Conservation (phyloP, 2,888 invertebrate species). For the Rhingia rostrata region DNA sequence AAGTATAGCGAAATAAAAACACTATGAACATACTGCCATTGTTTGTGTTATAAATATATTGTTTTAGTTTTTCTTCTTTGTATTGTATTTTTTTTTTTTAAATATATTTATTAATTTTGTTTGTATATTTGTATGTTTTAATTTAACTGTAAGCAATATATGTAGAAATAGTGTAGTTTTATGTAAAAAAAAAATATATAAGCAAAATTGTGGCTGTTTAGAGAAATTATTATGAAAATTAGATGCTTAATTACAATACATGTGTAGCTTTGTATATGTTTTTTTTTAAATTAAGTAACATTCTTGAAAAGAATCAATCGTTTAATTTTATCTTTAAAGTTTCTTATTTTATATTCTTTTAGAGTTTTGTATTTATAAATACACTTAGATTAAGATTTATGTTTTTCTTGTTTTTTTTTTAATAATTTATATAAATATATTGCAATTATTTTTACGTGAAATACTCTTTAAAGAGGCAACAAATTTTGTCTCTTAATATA, state of each 20-base stretch:
- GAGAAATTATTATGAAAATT: slow-evolving; percentile 49
- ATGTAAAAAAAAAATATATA: slow-evolving; percentile 15
- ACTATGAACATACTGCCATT: slow-evolving; percentile 68
- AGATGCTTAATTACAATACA: slow-evolving; percentile 28
- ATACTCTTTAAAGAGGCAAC: slow-evolving; percentile 47
- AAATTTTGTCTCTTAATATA: slow-evolving; percentile 36
- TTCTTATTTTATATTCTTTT: background rate
- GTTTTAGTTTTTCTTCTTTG: slow-evolving; percentile 35
- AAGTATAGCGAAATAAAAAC: slow-evolving; percentile 10
- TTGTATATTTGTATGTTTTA: slow-evolving; percentile 55
- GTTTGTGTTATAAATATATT: slow-evolving; percentile 65
- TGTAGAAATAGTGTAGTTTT: slow-evolving; percentile 6
- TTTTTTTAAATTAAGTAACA: slow-evolving; percentile 10
- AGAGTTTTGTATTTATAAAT: background rate
- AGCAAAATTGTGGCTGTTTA: slow-evolving; percentile 73
- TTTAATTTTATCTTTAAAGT: slow-evolving; percentile 16
- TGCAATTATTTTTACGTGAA: slow-evolving; percentile 34
- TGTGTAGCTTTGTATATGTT: slow-evolving; percentile 24
- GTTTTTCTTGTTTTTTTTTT: slow-evolving; percentile 23
- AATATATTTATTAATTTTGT: slow-evolving; percentile 66
- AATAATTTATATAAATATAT: slow-evolving; percentile 42
- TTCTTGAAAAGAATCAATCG: slow-evolving; percentile 40
- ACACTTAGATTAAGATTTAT: slow-evolving; percentile 8
- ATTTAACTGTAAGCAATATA: slow-evolving; percentile 17
- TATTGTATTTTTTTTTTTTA: slow-evolving; percentile 28